Conservation (phyloP, 2,113 vertebrate species). For the cattle (Bos taurus) region ARS-UCD2.0 NC_037350.1:20401001-20401500, state of each 20-base stretch:
- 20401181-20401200: background rate
- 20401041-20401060: background rate
- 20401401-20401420: background rate
- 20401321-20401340: background rate
- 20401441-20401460: accelerated
- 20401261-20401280: background rate
- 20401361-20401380: background rate
- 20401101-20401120: background rate
- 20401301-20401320: background rate
- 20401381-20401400: background rate
- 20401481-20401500: too few relatives aligned
- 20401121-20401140: background rate
- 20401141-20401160: background rate
- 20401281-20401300: background rate
- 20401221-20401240: background rate
- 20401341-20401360: background rate
- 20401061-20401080: background rate
- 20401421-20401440: background rate
- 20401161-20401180: background rate
- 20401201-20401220: background rate
- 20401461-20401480: too few relatives aligned
- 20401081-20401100: background rate
- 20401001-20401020: background rate
- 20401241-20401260: background rate
- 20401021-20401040: background rate